phyloP scores from a whole-genome alignment of 2,888 invertebrate genomes.

The Drosophila testacea region DNA sequence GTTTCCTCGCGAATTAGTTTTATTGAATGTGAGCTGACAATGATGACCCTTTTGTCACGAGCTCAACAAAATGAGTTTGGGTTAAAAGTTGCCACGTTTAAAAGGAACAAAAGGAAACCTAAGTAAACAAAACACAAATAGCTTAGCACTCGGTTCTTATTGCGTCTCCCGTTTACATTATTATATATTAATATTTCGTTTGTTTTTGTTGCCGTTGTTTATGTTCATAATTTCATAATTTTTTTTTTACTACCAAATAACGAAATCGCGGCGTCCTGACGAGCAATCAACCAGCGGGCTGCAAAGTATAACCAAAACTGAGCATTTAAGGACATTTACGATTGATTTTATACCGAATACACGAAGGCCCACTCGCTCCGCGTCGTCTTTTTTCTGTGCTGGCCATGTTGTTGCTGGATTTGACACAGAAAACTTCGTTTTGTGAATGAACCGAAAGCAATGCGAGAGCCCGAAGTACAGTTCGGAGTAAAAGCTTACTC shows the following conservation, averaged over 20 bases:
- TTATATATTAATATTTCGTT: slow-evolving; percentile 14
- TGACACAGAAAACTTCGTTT: slow-evolving; percentile 72
- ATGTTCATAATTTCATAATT: slow-evolving; percentile 24
- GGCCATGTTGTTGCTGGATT: slow-evolving; percentile 11
- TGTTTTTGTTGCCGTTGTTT: slow-evolving; percentile 33
- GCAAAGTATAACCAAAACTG: slow-evolving; percentile 77
- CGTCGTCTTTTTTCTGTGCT: slow-evolving; percentile 33
- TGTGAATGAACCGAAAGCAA: slow-evolving; percentile 42
- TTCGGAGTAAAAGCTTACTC: slow-evolving; percentile 58
- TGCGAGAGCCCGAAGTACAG: slow-evolving; percentile 44
- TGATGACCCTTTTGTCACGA: slow-evolving; percentile 43
- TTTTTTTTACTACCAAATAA: slow-evolving; percentile 41
- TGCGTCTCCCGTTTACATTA: slow-evolving; percentile 18
- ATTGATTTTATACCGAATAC: slow-evolving; percentile 81
- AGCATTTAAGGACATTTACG: slow-evolving; percentile 79
- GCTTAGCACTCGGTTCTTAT: slow-evolving; percentile 13
- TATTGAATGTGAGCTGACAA: slow-evolving; percentile 33
- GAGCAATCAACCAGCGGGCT: slow-evolving; percentile 57
- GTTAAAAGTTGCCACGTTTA: slow-evolving; percentile 49
- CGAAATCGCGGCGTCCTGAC: slow-evolving; percentile 44
- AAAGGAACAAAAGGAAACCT: slow-evolving; percentile 23
- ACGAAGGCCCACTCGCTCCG: slow-evolving; percentile 38
- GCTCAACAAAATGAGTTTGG: slow-evolving; percentile 53
- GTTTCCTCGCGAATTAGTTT: slow-evolving; percentile 39
- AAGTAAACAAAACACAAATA: slow-evolving; percentile 34